Evolutionary conservation across 2,113 vertebrate species (phyloP).

Genomic region (Podiceps cristatus): DNA sequence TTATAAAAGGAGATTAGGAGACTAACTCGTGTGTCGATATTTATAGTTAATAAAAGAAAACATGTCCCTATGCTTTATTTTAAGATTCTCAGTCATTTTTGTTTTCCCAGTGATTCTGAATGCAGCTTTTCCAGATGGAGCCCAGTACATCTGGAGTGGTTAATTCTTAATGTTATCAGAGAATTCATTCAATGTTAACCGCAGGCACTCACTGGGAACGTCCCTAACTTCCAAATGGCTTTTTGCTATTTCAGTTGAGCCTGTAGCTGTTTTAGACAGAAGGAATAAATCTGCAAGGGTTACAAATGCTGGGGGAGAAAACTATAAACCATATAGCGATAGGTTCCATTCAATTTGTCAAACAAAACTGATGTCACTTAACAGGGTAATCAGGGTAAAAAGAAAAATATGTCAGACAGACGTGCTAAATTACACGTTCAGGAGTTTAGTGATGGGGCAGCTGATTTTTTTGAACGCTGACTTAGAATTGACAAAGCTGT

Average conservation of each 20-base stretch:
- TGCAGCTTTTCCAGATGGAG: background rate
- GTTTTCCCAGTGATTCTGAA: background rate
- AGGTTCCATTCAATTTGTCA: background rate
- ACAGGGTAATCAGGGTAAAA: background rate
- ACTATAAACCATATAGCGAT: background rate
- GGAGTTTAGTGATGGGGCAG: background rate
- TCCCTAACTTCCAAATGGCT: background rate
- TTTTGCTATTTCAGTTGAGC: conserved; percentile 22
- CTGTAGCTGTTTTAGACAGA: background rate
- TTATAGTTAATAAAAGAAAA: background rate
- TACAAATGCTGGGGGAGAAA: conserved; percentile 29
- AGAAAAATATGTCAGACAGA: background rate
- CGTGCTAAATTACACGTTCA: background rate
- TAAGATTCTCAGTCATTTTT: background rate
- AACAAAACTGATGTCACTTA: background rate
- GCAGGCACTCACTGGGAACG: background rate
- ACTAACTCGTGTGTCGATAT: background rate
- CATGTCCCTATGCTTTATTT: rapidly evolving
- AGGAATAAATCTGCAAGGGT: conserved; percentile 11
- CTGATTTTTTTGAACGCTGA: background rate
- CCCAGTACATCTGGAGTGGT: background rate
- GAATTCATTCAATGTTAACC: conserved; percentile 3
- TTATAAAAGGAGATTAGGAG: background rate
- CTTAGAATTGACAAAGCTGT: background rate
- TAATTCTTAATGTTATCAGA: background rate